phyloP scores from a whole-genome alignment of 2,797 vertebrate species.

The Jordanella pulchra region DNA sequence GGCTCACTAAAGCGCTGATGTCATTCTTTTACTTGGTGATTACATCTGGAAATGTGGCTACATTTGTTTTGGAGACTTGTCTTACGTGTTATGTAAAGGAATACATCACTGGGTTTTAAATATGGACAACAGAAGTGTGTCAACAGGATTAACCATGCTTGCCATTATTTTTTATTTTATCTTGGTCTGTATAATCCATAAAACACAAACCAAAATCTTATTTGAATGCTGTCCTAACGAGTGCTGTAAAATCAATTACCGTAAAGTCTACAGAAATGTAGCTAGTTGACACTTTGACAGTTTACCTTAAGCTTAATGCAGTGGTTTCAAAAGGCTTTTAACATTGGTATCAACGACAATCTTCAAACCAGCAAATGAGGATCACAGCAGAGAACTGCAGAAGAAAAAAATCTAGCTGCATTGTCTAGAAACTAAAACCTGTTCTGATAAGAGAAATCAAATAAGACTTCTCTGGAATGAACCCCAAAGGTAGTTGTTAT shows the following conservation, averaged over 20 bases:
- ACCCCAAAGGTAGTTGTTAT: conserved; percentile 58
- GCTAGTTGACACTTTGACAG: background rate
- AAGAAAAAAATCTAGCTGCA: conserved; percentile 19
- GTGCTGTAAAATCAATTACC: background rate
- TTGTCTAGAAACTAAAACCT: conserved; percentile 42
- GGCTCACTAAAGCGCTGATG: conserved; percentile 44
- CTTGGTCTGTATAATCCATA: background rate
- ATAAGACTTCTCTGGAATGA: conserved; percentile 39
- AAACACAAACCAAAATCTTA: no score
- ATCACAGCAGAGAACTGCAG: conserved; percentile 39
- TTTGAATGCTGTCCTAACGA: background rate
- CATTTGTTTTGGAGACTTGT: conserved; percentile 26
- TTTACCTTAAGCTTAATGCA: background rate
- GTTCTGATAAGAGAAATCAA: conserved; percentile 50
- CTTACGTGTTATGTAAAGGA: conserved; percentile 12
- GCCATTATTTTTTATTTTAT: background rate
- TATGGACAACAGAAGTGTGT: conserved; percentile 7
- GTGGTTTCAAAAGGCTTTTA: background rate
- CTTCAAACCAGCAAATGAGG: conserved; percentile 26
- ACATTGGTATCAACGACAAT: background rate
- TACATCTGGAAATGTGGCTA: conserved; percentile 30
- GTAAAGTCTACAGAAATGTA: background rate
- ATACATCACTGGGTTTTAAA: conserved; percentile 9
- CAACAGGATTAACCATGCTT: conserved; percentile 5
- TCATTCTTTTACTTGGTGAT: conserved; percentile 59